Conservation (phyloP, 2,797 vertebrate genomes). For the Clarias pachynema region DNA sequence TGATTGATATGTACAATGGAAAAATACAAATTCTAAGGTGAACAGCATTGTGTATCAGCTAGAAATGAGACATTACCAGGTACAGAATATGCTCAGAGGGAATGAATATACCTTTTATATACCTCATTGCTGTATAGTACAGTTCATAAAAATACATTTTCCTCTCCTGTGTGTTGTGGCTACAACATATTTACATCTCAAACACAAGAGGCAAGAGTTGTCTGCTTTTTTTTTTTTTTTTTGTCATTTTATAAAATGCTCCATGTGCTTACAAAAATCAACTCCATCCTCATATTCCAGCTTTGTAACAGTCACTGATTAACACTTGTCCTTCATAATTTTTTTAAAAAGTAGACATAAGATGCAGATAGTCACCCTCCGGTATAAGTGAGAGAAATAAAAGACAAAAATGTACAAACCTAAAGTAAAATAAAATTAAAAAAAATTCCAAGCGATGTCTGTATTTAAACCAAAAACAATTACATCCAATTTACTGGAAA, state of each 20-base stretch:
- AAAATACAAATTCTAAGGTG: slow-evolving; percentile 66
- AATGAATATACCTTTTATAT: slow-evolving; percentile 68
- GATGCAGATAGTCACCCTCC: slow-evolving; percentile 3
- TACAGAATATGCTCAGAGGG: slow-evolving; percentile 64
- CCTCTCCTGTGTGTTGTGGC: slow-evolving; percentile 56
- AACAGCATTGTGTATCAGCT: slow-evolving; percentile 62
- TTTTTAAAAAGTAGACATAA: background rate
- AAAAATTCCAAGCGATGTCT: slow-evolving; percentile 18
- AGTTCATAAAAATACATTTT: slow-evolving; percentile 75
- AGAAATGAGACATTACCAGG: slow-evolving; percentile 62
- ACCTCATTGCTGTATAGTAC: slow-evolving; percentile 59
- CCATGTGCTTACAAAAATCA: slow-evolving; percentile 23
- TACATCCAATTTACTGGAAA: background rate
- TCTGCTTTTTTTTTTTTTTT: background rate
- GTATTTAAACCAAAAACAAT: slow-evolving; percentile 5
- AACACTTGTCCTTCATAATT: slow-evolving; percentile 33
- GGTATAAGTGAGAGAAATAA: slow-evolving; percentile 19
- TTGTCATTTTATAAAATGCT: slow-evolving; percentile 41
- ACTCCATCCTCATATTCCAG: background rate
- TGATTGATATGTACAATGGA: slow-evolving; percentile 66
- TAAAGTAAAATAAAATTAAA: background rate
- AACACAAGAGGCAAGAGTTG: slow-evolving; percentile 50
- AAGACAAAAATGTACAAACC: slow-evolving; percentile 15
- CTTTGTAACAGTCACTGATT: slow-evolving; percentile 35
- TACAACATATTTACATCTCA: slow-evolving; percentile 69